Conservation (phyloP, 2,113 vertebrate genomes). For the Stegastes partitus region DNA sequence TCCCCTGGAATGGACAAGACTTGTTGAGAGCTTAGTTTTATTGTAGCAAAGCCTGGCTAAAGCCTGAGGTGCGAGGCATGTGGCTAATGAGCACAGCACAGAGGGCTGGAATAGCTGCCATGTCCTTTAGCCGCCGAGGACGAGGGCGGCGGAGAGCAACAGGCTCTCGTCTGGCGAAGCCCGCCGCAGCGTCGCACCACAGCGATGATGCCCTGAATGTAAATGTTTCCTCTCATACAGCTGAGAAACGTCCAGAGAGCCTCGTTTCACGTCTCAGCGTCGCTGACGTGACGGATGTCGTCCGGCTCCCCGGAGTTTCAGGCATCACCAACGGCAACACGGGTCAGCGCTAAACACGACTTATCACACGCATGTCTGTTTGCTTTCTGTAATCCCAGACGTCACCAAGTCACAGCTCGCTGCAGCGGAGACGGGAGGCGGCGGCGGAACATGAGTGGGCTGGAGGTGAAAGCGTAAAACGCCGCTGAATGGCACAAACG, state of each 20-base stretch:
- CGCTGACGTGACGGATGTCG: slow-evolving; percentile 12
- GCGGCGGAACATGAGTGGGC: background rate
- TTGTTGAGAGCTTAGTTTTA: slow-evolving; percentile 56
- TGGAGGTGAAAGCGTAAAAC: slow-evolving; percentile 10
- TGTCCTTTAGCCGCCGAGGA: slow-evolving; percentile 32
- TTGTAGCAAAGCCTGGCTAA: slow-evolving; percentile 65
- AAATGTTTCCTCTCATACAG: slow-evolving; percentile 60
- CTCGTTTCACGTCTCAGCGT: slow-evolving; percentile 13
- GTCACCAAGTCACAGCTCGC: slow-evolving; percentile 24
- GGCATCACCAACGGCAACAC: slow-evolving; percentile 4
- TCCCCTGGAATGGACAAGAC: slow-evolving; percentile 25
- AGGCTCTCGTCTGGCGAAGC: slow-evolving; percentile 6
- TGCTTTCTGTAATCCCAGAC: slow-evolving; percentile 9
- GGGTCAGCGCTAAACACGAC: slow-evolving; percentile 7
- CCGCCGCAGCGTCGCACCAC: slow-evolving; percentile 25
- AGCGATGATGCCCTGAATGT: slow-evolving; percentile 52
- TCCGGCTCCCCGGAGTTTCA: background rate
- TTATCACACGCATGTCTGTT: slow-evolving; percentile 4
- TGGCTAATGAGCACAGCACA: slow-evolving; percentile 47
- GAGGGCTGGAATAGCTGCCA: slow-evolving; percentile 48
- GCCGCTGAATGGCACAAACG: background rate
- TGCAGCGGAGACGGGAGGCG: background rate
- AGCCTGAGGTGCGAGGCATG: slow-evolving; percentile 56
- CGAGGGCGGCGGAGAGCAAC: slow-evolving; percentile 44
- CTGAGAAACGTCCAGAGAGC: slow-evolving; percentile 38